phyloP scores from a whole-genome alignment of 2,888 invertebrate genomes.

The Folsomia manolachei region DNA sequence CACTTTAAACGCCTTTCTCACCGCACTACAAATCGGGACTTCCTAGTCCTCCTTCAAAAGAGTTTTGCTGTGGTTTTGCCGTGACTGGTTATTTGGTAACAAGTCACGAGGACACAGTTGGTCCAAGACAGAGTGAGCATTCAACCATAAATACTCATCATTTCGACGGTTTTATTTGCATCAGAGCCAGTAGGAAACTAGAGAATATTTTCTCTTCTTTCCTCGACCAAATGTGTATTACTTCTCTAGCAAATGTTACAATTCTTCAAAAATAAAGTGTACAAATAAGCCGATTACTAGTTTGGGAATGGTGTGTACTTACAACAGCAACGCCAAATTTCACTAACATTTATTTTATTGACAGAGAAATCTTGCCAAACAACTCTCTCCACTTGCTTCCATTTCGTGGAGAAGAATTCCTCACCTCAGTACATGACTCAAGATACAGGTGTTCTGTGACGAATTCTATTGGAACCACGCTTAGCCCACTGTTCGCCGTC shows the following conservation, averaged over 20 bases:
- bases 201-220: not conserved
- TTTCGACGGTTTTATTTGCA: not conserved
- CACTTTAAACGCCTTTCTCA: not conserved
- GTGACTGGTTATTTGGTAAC: slow-evolving; percentile 5
- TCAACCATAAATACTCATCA: slow-evolving; percentile 6
- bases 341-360: slow-evolving; percentile 10
- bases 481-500: slow-evolving; percentile 43
- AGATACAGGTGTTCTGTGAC: slow-evolving; percentile 41
- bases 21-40: not conserved
- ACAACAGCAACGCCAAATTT: not conserved
- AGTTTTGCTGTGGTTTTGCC: not conserved
- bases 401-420: slow-evolving; percentile 43
- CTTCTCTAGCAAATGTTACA: no score
- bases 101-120: slow-evolving; percentile 3
- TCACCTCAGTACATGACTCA: slow-evolving; percentile 38
- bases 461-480: slow-evolving; percentile 42
- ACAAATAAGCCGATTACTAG: no score
- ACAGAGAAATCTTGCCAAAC: slow-evolving; percentile 40
- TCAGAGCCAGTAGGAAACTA: not conserved
- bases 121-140: not conserved
- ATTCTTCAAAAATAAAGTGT: no score
- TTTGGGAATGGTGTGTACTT: not conserved
- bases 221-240: no score
- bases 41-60: no score
- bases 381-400: slow-evolving; percentile 38